Evolutionary conservation across 2,888 invertebrate species (phyloP).

Genomic region (Kryphioiulus occultus): DNA sequence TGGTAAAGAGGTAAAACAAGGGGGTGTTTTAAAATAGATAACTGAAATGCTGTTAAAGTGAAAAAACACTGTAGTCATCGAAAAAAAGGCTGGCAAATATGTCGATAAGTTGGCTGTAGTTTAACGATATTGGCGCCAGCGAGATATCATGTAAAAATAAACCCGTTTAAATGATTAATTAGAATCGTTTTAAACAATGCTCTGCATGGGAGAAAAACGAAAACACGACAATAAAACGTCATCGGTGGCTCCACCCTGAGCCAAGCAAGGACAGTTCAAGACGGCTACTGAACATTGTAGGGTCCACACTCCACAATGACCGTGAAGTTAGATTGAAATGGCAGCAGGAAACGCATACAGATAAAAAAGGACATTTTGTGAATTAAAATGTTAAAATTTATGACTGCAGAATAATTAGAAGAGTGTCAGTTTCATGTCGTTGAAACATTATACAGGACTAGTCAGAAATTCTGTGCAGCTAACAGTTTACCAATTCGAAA

Average conservation of each 20-base stretch:
- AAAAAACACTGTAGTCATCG: background rate
- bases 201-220: background rate
- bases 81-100: background rate
- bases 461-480: too few relatives aligned
- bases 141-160: constrained; percentile 17
- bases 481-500: too few relatives aligned
- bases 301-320: background rate
- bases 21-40: background rate
- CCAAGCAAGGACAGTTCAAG: background rate
- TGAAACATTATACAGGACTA: too few relatives aligned
- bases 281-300: background rate
- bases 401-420: background rate
- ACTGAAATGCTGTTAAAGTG: background rate
- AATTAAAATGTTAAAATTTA: background rate
- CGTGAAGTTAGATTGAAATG: background rate
- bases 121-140: background rate
- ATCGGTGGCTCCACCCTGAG: constrained; percentile 6
- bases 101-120: background rate
- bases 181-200: background rate
- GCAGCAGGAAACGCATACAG: background rate
- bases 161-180: constrained; percentile 16
- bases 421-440: too few relatives aligned
- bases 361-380: background rate
- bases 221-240: constrained; percentile 23
- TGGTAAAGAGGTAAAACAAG: background rate